Evolutionary conservation across 2,888 invertebrate species (phyloP), one percentile per base, ranked within the genome.

Genomic region (Pyrgus malvae): DNA sequence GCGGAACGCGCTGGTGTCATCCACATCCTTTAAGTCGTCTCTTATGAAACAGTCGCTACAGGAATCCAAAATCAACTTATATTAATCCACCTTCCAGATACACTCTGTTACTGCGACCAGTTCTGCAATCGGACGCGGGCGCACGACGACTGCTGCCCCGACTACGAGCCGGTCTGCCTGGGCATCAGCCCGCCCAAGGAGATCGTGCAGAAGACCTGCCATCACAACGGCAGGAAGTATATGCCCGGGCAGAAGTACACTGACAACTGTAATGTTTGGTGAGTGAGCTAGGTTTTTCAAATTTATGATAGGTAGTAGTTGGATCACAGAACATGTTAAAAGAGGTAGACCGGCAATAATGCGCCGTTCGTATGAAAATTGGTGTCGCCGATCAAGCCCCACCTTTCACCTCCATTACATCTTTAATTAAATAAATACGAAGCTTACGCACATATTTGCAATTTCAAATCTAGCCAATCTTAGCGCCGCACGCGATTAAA

Each of bases 71-170:
- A n/a, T n/a, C n/a, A n/a, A n/a, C n/a, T n/a, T n/a, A n/a, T n/a
- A n/a, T n/a, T n/a, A n/a, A n/a, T n/a, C 9, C n/a, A 9, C 11
- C n/a, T 35, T 63, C 61, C 71, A 94, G 97, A 93, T 58, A 97
- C 97, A 0, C 79, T 95, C 9, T 99, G 99, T 82, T 99, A 99
- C 82, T 99, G 99, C 80, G 99, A 99, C 80, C 92, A 95, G 63
- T 98, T 98, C 84, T 98, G 98, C 85, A 94, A 96, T 74, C 87
- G 95, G 25, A 92, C 92, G 0, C 78, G 85, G 7, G 91, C 92
- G 29, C 93, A 93, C 57, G 98, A 98, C 78, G 93, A 94, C 64
- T 99, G 98, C 77, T 99, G 98, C 72, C 98, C 98, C 0, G 99
- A 99, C 82, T 99, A 94, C 78, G 93, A 92, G 77, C 89, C 92